Evolutionary conservation across 2,888 invertebrate species (phyloP).

Genomic region (Troides oblongomaculatus): DNA sequence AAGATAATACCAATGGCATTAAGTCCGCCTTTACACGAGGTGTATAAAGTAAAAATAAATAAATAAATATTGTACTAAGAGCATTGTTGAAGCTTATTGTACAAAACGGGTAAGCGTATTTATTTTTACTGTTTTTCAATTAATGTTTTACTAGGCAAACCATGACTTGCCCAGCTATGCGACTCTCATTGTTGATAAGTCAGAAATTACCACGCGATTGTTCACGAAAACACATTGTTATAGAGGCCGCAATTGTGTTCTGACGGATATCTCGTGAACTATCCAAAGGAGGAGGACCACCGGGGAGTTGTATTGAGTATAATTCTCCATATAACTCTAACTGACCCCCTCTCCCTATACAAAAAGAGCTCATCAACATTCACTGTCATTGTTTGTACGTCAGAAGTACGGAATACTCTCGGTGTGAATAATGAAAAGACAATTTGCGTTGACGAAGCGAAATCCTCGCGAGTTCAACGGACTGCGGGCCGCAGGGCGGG

Average conservation of each 20-base stretch:
- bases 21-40: too few relatives aligned
- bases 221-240: too few relatives aligned
- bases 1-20: too few relatives aligned
- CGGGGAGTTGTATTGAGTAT: too few relatives aligned
- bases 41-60: too few relatives aligned
- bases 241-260: too few relatives aligned
- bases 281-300: too few relatives aligned
- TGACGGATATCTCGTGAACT: too few relatives aligned
- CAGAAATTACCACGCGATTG: constrained; percentile 39
- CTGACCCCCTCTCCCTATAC: too few relatives aligned
- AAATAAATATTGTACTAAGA: background rate
- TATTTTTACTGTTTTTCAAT: constrained; percentile 1
- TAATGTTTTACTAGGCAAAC: constrained; percentile 8
- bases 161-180: constrained; percentile 34
- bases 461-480: constrained; percentile 63
- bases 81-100: background rate
- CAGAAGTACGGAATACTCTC: constrained; percentile 66
- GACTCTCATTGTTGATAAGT: constrained; percentile 50
- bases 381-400: constrained; percentile 49
- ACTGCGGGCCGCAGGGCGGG: constrained; percentile 36
- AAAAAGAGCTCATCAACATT: constrained; percentile 31
- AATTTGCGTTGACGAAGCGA: constrained; percentile 69
- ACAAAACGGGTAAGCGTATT: constrained; percentile 4
- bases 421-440: constrained; percentile 74
- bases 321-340: too few relatives aligned